Base-by-base conservation (phyloP, 2,888 invertebrate genomes). In the Coelinius sp. region DNA sequence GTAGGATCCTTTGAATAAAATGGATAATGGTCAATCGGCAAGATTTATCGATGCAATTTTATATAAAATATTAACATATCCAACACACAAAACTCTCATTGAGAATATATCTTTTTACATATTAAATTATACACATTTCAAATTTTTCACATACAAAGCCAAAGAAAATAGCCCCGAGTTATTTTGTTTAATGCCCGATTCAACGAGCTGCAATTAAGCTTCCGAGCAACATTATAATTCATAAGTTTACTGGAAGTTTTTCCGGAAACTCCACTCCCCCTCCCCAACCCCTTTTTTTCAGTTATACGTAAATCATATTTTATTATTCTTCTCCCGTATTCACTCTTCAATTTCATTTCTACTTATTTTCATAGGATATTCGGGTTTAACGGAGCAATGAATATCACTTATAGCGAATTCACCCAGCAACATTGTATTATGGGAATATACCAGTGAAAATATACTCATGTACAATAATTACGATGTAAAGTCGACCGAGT, bases 161-260 rank as follows among this genome's bases (percentile, higher is more conserved):
- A 20, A 66, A 35, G 52, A 68, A 72, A 65, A 66, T 44, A 65
- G 20, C 49, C 56, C 27, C n/a, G 17, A 14, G 59, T 14, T 59
- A 31, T 59, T 59, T 35, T 27, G 38, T 69, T 63, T 72, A 76
- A 76, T 76, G 70, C 70, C 56, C 70, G 63, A 75, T 76, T 70
- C 35, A 68, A 73, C 63, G 63, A 71, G 73, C 69, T 65, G 71
- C 77, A 77, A 76, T 76, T 75, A 77, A 76, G 76, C 75, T 77
- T 77, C 77, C 77, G 77, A 71, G 75, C 25, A 25, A 27, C 27
- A 70, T 46, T 35, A 38, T 53, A 71, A 52, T 49, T 35, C 49
- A 59, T 64, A 66, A 41, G 66, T 66, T 73, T 73, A 65, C 70
- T 65, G 71, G 64, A 64, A 52, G 46, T 72, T 74, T 74, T 77